These are phyloP conservation scores for Caenorhabditis sp. DNA, from an alignment of 2,888 invertebrate genomes.

Conservation along the genomic window DNA sequence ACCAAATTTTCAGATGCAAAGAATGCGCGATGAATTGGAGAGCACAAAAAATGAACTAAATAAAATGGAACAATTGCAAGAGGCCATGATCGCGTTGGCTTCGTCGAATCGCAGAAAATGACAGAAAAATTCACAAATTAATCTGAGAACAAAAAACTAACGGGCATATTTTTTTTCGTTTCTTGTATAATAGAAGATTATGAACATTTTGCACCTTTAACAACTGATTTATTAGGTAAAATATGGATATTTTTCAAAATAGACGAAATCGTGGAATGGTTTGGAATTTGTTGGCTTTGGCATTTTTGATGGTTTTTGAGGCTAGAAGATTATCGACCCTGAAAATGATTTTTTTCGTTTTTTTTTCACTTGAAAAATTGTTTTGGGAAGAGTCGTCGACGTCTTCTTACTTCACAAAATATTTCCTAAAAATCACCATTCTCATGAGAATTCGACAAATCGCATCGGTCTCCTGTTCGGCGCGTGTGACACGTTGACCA, in stretches of 20 bases:
- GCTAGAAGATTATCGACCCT: background rate
- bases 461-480: slow-evolving; percentile 36
- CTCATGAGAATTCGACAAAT: slow-evolving; percentile 36
- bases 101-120: background rate
- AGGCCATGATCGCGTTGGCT: slow-evolving; percentile 29
- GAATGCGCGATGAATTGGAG: slow-evolving; percentile 12
- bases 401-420: background rate
- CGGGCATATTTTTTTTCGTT: background rate
- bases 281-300: background rate
- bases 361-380: too few species aligned
- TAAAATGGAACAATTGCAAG: slow-evolving; percentile 21
- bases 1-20: too few species aligned
- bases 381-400: too few species aligned
- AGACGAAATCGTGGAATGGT: background rate
- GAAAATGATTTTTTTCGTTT: too few species aligned
- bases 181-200: slow-evolving; percentile 8
- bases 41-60: slow-evolving; percentile 9
- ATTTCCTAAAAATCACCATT: slow-evolving; percentile 16
- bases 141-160: background rate
- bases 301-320: too few species aligned
- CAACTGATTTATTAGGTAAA: slow-evolving; percentile 5
- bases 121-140: background rate
- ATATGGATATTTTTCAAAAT: background rate
- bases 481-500: slow-evolving; percentile 31
- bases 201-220: background rate